Conservation (phyloP, 2,113 vertebrate genomes). For the Petromus typicus region DNA sequence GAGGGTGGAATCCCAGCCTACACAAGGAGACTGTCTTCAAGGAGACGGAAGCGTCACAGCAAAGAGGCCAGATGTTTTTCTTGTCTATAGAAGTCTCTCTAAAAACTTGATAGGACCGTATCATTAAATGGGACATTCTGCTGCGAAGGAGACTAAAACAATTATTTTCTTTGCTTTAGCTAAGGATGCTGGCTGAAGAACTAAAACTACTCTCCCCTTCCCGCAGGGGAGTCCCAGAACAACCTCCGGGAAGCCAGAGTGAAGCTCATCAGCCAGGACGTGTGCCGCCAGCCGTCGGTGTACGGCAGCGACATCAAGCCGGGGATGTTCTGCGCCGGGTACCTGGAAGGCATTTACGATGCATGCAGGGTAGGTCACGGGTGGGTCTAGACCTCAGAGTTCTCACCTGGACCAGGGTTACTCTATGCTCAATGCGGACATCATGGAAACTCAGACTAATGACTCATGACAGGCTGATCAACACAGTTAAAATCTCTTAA, state of each 20-base stretch:
- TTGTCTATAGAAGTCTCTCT: neutral
- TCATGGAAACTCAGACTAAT: neutral
- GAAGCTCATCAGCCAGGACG: conserved; percentile 91
- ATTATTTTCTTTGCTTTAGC: neutral
- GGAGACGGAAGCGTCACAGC: neutral
- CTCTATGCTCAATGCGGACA: neutral
- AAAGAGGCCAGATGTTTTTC: neutral
- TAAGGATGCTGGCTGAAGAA: neutral
- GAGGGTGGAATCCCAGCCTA: neutral
- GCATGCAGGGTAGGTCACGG: conserved; percentile 93
- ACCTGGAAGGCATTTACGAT: conserved; percentile 91
- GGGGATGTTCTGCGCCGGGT: conserved; percentile 95
- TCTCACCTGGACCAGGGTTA: neutral
- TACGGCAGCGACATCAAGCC: conserved; percentile 86
- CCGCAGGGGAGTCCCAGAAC: conserved; percentile 80
- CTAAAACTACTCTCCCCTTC: conserved; percentile 60
- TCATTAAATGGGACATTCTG: neutral
- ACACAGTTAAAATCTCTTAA: conserved; percentile 28
- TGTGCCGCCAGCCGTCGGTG: conserved; percentile 88
- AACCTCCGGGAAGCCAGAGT: conserved; percentile 93
- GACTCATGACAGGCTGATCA: neutral
- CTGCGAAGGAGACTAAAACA: neutral
- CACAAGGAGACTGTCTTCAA: neutral
- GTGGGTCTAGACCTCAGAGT: neutral
- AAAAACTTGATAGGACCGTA: conserved; percentile 11